Conservation (phyloP, 2,888 invertebrate genomes). For the Tanytarsus gracilentus region DNA sequence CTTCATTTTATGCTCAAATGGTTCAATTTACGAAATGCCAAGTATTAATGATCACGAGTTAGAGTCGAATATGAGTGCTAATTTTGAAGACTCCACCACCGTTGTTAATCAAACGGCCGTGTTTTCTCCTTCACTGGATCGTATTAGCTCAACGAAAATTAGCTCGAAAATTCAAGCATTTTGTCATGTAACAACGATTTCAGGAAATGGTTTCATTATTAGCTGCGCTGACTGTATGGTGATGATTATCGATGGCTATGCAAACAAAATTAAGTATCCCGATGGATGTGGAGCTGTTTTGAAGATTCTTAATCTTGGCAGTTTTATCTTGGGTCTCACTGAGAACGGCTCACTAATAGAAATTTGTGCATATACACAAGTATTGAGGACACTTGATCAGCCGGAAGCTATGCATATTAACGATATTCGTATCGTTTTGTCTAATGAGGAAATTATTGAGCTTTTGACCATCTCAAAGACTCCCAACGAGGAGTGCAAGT, state of each 20-base stretch:
- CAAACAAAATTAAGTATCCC: background rate
- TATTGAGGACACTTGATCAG: slow-evolving; percentile 29
- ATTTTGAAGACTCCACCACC: background rate
- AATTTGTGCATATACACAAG: slow-evolving; percentile 38
- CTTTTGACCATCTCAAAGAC: slow-evolving; percentile 38
- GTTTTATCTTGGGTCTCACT: slow-evolving; percentile 37
- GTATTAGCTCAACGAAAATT: background rate
- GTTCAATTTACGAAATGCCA: slow-evolving; percentile 37
- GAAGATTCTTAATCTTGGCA: slow-evolving; percentile 37
- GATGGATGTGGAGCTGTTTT: slow-evolving; percentile 34
- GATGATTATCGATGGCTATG: background rate
- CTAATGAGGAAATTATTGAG: slow-evolving; percentile 38
- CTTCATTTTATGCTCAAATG: slow-evolving; percentile 38
- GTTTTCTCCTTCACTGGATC: background rate
- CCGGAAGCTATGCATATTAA: slow-evolving; percentile 34
- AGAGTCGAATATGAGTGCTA: background rate
- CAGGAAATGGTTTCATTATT: background rate
- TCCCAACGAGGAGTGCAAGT: slow-evolving; percentile 31
- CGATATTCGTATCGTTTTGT: slow-evolving; percentile 39
- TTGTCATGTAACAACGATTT: background rate
- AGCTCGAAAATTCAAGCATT: background rate
- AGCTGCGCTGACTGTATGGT: background rate
- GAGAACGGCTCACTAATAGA: slow-evolving; percentile 38
- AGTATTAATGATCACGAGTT: background rate
- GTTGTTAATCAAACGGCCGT: background rate